Base-by-base conservation (phyloP, 2,797 vertebrate species). In the Catharus ustulatus region DNA sequence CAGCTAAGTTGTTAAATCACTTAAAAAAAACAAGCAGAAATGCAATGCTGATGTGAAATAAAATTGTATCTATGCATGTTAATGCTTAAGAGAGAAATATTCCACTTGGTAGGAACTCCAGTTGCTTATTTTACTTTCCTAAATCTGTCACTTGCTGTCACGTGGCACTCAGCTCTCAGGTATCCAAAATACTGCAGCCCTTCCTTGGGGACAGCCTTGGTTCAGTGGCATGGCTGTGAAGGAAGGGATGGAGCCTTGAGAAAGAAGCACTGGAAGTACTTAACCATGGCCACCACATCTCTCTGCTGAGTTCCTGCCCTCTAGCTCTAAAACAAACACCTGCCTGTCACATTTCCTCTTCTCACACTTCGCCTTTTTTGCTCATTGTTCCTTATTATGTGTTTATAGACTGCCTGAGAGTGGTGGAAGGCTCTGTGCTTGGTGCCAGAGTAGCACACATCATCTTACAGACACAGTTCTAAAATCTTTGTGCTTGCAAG, bases 161-260 rank as follows among this genome's bases (percentile, higher is more conserved):
- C 2, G 0, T 51, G n/a, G 18, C 5, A 11, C 21, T 74, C 27
- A 71, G 21, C 15, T 43, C 27, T 40, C 62, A 79, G 17, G 8
- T 48, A 40, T 15, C 17, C 40, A 51, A 29, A 85, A 75, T 26
- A 5, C 8, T 68, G 16, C n/a, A 74, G 49, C 20, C 18, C 52
- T 82, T 74, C 24, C 27, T 6, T 54, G 2, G 8, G 19, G 45
- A 51, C 18, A 26, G 40, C 8, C 13, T 61, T 34, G 51, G 23
- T 68, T 91, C 36, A 23, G 3, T 15, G 16, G 23, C 18, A 21
- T 0, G 0, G 14, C 52, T 43, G 18, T 30, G 36, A 59, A 51
- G 27, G 45, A 59, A 51, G 19, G 40, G n/a, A 17, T 63, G 48
- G 19, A 55, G 23, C 9, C 54, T 68, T 34, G 42, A 73, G 34